These are phyloP conservation scores for Hyphantria cunea DNA, from an alignment of 1,140 invertebrate species.

Conservation along the genomic window DNA sequence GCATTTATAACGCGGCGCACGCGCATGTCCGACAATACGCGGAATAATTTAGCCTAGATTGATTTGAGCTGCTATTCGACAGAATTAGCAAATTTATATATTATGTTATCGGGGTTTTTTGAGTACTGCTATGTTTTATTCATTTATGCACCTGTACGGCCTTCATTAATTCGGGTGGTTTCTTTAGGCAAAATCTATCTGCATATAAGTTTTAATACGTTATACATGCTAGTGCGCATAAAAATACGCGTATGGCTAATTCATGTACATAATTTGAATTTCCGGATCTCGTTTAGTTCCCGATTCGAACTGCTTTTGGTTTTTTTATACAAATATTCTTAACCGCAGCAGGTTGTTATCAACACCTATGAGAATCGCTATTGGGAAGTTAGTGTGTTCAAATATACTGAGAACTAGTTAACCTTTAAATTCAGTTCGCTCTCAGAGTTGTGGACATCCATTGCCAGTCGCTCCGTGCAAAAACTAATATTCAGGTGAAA, in stretches of 20 bases:
- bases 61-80: slow-evolving; percentile 1
- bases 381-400: too few relatives aligned
- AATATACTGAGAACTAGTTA: too few relatives aligned
- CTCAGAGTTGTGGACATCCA: too few relatives aligned
- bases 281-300: too few relatives aligned
- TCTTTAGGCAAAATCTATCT: background rate
- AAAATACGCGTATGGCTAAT: background rate
- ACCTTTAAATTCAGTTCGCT: too few relatives aligned
- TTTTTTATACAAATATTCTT: too few relatives aligned
- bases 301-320: too few relatives aligned
- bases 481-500: too few relatives aligned
- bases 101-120: slow-evolving; percentile 3
- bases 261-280: too few relatives aligned
- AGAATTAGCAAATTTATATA: background rate
- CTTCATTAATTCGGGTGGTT: background rate
- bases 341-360: too few relatives aligned
- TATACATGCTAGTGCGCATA: background rate
- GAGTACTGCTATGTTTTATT: background rate
- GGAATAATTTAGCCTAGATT: slow-evolving; percentile 12
- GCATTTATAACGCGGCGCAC: background rate
- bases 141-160: background rate
- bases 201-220: background rate
- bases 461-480: too few relatives aligned
- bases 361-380: too few relatives aligned
- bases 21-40: slow-evolving; percentile 5